Conservation (phyloP, 1,140 invertebrate genomes). For the Drosophila sturtevanti region DNA sequence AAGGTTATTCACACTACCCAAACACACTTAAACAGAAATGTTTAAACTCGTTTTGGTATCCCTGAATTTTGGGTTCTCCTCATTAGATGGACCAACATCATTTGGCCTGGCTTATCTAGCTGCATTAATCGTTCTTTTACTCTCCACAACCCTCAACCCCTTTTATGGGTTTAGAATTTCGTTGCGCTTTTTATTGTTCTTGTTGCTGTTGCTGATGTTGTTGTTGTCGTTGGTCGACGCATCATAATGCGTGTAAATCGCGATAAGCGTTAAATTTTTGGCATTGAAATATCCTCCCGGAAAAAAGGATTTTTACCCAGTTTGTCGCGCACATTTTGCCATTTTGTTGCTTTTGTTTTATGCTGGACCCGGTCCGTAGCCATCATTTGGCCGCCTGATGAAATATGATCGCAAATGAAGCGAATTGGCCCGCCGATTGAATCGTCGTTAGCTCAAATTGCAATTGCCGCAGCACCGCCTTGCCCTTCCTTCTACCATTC, state of each 20-base stretch:
- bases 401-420: constrained; percentile 78
- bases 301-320: constrained; percentile 61
- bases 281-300: constrained; percentile 34
- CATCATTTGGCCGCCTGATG: constrained; percentile 34
- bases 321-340: constrained; percentile 48
- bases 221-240: constrained; percentile 8
- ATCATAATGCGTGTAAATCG: constrained; percentile 75
- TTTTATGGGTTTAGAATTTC: constrained; percentile 72
- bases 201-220: neutral
- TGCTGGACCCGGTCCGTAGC: constrained; percentile 46
- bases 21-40: too few species aligned
- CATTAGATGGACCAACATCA: constrained; percentile 37
- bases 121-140: constrained; percentile 62
- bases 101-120: constrained; percentile 43
- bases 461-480: constrained; percentile 48
- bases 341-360: constrained; percentile 59
- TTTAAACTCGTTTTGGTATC: neutral
- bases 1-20: neutral
- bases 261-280: constrained; percentile 67
- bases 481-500: constrained; percentile 19
- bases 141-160: constrained; percentile 11
- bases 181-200: constrained; percentile 66
- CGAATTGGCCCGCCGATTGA: constrained; percentile 54
- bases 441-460: constrained; percentile 73
- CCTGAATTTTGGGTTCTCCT: constrained; percentile 13